These are phyloP conservation scores for Chionoecetes opilio DNA, from an alignment of 1,140 invertebrate species.

Conservation along the genomic window DNA sequence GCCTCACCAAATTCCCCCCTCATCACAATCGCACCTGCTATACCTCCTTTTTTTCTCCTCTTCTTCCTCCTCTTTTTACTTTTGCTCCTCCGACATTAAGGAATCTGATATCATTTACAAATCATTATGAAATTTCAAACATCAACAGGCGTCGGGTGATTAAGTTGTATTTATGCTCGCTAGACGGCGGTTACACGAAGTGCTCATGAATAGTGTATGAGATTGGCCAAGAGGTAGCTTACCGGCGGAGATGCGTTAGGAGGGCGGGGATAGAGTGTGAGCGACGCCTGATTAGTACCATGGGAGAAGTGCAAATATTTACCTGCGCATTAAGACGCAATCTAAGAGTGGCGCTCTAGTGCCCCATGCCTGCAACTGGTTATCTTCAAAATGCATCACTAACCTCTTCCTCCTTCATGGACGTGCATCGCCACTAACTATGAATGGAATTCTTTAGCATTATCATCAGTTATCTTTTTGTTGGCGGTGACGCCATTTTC, in stretches of 20 bases:
- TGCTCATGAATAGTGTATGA: slow-evolving; percentile 33
- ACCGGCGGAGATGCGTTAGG: neutral
- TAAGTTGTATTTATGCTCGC: slow-evolving; percentile 33
- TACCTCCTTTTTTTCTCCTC: neutral
- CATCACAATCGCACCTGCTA: slow-evolving; percentile 11
- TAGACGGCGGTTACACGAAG: neutral
- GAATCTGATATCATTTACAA: slow-evolving; percentile 13
- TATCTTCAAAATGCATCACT: neutral
- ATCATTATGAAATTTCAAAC: slow-evolving; percentile 33
- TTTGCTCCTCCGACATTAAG: neutral
- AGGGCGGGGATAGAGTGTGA: neutral
- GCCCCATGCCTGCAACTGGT: neutral
- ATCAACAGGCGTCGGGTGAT: neutral
- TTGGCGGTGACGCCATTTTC: neutral
- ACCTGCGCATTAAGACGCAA: neutral
- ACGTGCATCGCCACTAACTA: too few relatives aligned
- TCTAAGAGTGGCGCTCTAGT: neutral
- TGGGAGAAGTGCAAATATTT: neutral
- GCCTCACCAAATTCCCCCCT: neutral
- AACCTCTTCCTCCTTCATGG: neutral
- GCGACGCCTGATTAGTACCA: neutral
- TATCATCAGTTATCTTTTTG: neutral
- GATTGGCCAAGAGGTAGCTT: neutral
- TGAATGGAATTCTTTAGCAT: neutral
- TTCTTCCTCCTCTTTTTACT: neutral